phyloP scores from a whole-genome alignment of 2,797 vertebrate genomes.

The Luscinia luscinia region DNA sequence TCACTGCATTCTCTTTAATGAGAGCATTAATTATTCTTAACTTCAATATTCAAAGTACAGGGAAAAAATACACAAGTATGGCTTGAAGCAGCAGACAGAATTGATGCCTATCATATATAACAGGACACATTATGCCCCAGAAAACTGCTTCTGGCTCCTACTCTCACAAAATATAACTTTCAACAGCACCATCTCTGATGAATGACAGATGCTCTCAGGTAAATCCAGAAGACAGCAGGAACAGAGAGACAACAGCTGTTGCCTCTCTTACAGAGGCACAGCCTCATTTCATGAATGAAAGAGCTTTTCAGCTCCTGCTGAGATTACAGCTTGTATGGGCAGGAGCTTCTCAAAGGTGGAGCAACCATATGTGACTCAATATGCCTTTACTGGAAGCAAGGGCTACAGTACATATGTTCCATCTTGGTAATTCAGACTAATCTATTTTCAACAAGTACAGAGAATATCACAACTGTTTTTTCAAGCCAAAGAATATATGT shows the following conservation, averaged over 20 bases:
- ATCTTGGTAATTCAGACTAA: background rate
- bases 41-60: background rate
- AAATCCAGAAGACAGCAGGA: slow-evolving; percentile 22
- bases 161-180: background rate
- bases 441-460: slow-evolving; percentile 2
- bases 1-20: background rate
- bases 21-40: background rate
- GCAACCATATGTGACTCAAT: background rate
- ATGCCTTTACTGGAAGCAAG: background rate
- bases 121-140: background rate
- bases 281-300: slow-evolving; percentile 35
- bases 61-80: background rate
- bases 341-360: slow-evolving; percentile 29
- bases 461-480: background rate
- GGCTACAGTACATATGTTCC: background rate
- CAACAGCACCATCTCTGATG: background rate
- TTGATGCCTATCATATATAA: background rate
- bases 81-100: background rate
- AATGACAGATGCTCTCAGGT: background rate
- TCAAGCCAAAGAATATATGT: background rate
- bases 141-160: background rate
- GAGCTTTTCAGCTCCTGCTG: background rate
- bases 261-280: background rate
- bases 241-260: slow-evolving; percentile 18
- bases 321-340: slow-evolving; percentile 15